Evolutionary conservation across 2,888 invertebrate species (phyloP), one percentile per base, ranked within the genome.

Genomic region (Diarsia mendica): DNA sequence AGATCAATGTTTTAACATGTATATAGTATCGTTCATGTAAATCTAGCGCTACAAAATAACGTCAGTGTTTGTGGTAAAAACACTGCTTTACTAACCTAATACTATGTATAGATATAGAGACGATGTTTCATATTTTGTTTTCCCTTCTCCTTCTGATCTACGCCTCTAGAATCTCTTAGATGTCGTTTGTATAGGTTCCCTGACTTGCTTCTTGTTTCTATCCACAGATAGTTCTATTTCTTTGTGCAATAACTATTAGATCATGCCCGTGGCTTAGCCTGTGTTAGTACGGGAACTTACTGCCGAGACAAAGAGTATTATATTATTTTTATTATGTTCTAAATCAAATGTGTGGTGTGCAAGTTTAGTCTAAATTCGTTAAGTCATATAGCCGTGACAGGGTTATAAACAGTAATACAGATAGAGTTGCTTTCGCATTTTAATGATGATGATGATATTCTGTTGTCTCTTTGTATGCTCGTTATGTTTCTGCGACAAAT

Each of bases 1-100:
- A 68, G 64, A 79, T 60, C 58, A 53, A 39, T 53, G 55, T 64
- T n/a, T 75, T 67, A n/a, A 63, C 46, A 79, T 75, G 48, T 60
- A 76, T 76, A 15, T 55, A 55, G n/a, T 48, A 63, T 64, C 49
- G 53, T 51, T 60, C n/a, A 28, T 60, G 74, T n/a, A 58, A 39
- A 65, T 63, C 28, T 39, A 20, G 3, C 20, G 18, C 65, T 60
- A 39, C 18, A 39, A 65, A 39, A 66, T 51, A 79, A 79, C 13
- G 51, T 51, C 23, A n/a, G 39, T 15, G 15, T n/a, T 13, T 28
- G 18, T 72, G 6, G 3, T 46, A 39, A 53, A 65, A 55, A n/a
- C n/a, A 20, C 6, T 55, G 15, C 4, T 48, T 11, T 13, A 23
- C 48, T 64, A 11, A 39, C 15, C 18, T 64, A 20, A 9, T 61